A percentile compares a stretch with the other conserved stretches of the same genome.
Evolutionary conservation across 2,888 invertebrate genomes (phyloP).

Genomic region (Urechis unicinctus): DNA sequence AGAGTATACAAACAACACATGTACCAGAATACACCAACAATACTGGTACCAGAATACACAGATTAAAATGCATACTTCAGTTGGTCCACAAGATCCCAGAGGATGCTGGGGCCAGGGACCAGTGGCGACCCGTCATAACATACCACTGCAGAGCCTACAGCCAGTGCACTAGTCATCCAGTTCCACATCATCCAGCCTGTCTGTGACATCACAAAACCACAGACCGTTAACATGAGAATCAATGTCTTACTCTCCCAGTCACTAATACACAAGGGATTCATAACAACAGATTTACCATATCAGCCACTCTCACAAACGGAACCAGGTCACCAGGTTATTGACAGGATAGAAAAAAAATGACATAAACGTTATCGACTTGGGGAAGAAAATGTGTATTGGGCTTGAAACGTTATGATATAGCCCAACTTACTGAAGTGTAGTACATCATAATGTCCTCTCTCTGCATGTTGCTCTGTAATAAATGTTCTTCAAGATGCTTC

Average conservation of each 20-base stretch:
- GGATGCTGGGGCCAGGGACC: conserved; percentile 50
- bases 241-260: too few relatives aligned
- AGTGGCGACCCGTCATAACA: conserved; percentile 58
- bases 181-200: conserved; percentile 63
- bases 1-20: too few relatives aligned
- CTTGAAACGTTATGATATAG: background rate
- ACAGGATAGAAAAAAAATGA: too few relatives aligned
- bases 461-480: conserved; percentile 54
- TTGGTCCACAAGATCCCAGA: conserved; percentile 54
- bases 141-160: conserved; percentile 53
- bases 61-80: conserved; percentile 46
- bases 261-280: too few relatives aligned
- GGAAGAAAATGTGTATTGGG: background rate
- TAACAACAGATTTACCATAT: too few relatives aligned
- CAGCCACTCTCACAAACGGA: too few relatives aligned
- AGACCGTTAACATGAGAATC: too few relatives aligned
- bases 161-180: conserved; percentile 54
- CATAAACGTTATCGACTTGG: too few relatives aligned
- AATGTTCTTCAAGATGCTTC: conserved; percentile 57
- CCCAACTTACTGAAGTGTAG: conserved; percentile 55
- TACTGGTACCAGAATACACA: too few relatives aligned
- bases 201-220: conserved; percentile 35
- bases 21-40: too few relatives aligned
- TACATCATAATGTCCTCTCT: conserved; percentile 55
- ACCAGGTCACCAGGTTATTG: too few relatives aligned